A percentile compares a stretch with the other conserved stretches of the same genome.
These are phyloP conservation scores for Micronycteris hirsuta DNA, from an alignment of 2,113 vertebrate genomes.

Conservation along the genomic window DNA sequence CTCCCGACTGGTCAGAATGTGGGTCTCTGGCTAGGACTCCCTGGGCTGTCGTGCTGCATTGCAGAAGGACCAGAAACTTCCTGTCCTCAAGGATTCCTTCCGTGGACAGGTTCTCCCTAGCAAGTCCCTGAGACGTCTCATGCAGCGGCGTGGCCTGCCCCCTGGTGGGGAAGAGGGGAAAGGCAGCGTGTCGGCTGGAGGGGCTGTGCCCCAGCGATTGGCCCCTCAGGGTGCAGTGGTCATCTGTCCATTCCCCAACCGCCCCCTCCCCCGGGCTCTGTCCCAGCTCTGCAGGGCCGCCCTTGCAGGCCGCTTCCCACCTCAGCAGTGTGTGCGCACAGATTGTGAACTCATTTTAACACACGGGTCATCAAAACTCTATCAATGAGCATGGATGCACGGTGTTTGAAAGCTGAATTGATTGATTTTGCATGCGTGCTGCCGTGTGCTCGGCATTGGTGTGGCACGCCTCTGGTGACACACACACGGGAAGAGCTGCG, in stretches of 20 bases:
- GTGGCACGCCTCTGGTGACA: rapidly evolving
- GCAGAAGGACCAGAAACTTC: neutral
- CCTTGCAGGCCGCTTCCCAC: rapidly evolving
- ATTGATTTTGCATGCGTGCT: neutral
- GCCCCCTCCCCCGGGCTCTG: neutral
- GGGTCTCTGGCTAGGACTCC: neutral
- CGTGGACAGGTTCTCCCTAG: rapidly evolving
- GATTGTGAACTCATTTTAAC: neutral
- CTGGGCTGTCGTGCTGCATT: neutral
- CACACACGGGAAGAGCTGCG: rapidly evolving
- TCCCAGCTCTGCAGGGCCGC: rapidly evolving
- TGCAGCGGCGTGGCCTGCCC: neutral
- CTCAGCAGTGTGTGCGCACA: rapidly evolving
- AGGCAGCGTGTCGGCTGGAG: too few species aligned
- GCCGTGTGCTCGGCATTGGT: too few species aligned
- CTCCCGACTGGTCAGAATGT: neutral
- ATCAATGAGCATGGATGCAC: rapidly evolving
- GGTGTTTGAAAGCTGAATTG: neutral
- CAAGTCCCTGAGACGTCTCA: rapidly evolving
- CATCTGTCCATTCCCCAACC: neutral
- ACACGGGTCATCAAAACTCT: neutral
- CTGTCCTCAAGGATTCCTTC: neutral
- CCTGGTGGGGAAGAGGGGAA: neutral
- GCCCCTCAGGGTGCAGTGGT: rapidly evolving
- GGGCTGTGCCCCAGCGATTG: rapidly evolving